Percentiles rank a stretch among this genome's conserved stretches.
Conservation (phyloP, 2,797 vertebrate genomes). For the Acridotheres tristis region DNA sequence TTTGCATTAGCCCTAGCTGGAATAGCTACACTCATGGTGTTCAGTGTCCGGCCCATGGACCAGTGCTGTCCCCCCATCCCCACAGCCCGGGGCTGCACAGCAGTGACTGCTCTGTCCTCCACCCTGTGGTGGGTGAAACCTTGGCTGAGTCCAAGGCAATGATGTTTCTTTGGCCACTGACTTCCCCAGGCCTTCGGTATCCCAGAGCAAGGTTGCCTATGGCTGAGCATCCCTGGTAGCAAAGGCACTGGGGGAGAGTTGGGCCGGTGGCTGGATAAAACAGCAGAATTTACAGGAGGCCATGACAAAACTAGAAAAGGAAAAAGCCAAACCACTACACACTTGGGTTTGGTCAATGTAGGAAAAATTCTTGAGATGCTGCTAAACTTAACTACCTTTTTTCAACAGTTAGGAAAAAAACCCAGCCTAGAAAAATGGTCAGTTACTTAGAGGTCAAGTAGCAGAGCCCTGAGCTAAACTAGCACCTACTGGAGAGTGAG, state of each 20-base stretch:
- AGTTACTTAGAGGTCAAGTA: constrained; percentile 88
- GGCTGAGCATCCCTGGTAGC: background rate
- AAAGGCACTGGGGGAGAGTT: constrained; percentile 19
- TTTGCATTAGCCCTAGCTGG: constrained; percentile 50
- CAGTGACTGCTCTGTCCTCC: background rate
- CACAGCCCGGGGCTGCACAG: background rate
- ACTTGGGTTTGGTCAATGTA: constrained; percentile 77
- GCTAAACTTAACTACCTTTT: constrained; percentile 57
- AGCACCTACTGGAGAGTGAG: background rate
- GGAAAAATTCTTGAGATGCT: constrained; percentile 1
- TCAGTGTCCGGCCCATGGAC: background rate
- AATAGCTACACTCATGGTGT: background rate
- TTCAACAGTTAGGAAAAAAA: constrained; percentile 56
- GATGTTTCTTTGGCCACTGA: background rate
- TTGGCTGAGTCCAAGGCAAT: background rate
- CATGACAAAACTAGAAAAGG: background rate
- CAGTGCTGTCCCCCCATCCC: background rate
- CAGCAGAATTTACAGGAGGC: constrained; percentile 33
- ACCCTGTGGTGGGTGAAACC: background rate
- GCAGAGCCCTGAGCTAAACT: constrained; percentile 76
- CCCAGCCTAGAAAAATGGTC: constrained; percentile 81
- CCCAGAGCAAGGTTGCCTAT: background rate
- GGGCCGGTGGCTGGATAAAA: background rate
- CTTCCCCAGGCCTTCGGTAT: background rate
- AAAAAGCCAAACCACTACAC: background rate